A percentile compares a stretch with the other conserved stretches of the same genome.
phyloP scores from a whole-genome alignment of 2,888 invertebrate species.

The Ormyrus pomaceus region DNA sequence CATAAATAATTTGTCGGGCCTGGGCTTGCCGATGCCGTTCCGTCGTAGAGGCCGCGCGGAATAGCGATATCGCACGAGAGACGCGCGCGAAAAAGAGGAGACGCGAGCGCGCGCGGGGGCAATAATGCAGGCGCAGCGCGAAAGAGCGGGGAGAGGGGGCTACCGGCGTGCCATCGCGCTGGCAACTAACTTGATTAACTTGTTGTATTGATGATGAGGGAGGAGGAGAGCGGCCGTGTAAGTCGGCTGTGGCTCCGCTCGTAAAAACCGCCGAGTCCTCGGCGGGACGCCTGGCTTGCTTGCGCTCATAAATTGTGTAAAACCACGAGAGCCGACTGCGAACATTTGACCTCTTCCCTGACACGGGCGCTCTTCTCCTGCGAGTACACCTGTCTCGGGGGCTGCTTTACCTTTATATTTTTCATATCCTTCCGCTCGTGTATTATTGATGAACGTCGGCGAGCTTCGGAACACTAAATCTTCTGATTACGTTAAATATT shows the following conservation, averaged over 20 bases:
- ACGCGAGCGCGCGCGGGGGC: neutral
- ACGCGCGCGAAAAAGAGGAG: neutral
- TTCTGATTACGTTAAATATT: too few relatives aligned
- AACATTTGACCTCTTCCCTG: conserved; percentile 19
- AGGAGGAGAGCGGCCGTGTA: neutral
- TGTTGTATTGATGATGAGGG: conserved; percentile 65
- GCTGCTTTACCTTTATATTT: too few relatives aligned
- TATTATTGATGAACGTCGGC: too few relatives aligned
- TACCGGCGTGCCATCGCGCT: neutral
- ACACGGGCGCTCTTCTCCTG: neutral
- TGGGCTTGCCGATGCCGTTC: neutral
- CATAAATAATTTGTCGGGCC: conserved; percentile 43
- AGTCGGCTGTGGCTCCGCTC: conserved; percentile 14
- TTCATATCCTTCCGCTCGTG: too few relatives aligned
- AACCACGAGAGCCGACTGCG: neutral
- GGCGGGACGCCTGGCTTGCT: neutral
- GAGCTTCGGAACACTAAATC: too few relatives aligned
- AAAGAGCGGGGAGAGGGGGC: neutral
- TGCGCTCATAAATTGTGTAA: conserved; percentile 32
- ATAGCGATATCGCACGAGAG: conserved; percentile 11
- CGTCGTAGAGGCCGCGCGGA: neutral
- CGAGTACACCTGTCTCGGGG: too few relatives aligned
- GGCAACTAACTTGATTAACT: conserved; percentile 63
- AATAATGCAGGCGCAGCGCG: too few relatives aligned
- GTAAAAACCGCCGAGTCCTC: conserved; percentile 59